Conservation (phyloP, 1,140 invertebrate genomes). For the Eueides isabella region DNA sequence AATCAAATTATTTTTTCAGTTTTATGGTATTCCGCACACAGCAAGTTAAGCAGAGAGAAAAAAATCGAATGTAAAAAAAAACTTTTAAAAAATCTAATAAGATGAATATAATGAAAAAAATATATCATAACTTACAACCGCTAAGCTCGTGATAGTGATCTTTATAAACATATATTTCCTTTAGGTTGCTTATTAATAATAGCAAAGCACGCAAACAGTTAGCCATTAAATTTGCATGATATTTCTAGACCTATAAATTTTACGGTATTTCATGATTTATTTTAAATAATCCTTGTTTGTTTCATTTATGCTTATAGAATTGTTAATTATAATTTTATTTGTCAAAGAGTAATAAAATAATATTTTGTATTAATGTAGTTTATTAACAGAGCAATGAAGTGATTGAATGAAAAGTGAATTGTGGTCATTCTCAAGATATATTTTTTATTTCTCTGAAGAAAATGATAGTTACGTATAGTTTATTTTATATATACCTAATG, state of each 20-base stretch:
- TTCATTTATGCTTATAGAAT: background rate
- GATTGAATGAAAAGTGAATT: too few species aligned
- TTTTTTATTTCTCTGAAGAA: too few species aligned
- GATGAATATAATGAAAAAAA: background rate
- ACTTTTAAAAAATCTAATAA: background rate
- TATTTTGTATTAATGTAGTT: too few species aligned
- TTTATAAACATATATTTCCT: constrained; percentile 42
- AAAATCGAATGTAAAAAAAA: too few species aligned
- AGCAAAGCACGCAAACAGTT: constrained; percentile 52
- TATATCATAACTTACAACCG: constrained; percentile 13
- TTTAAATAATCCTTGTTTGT: constrained; percentile 40
- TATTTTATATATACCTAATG: too few species aligned
- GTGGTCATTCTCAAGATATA: too few species aligned
- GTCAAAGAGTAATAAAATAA: background rate
- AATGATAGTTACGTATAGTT: too few species aligned
- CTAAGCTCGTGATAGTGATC: constrained; percentile 35
- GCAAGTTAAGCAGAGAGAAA: too few species aligned
- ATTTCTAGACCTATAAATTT: constrained; percentile 49
- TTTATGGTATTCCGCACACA: too few species aligned
- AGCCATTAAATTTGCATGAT: constrained; percentile 53
- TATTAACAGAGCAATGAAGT: too few species aligned
- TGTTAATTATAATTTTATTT: constrained; percentile 7
- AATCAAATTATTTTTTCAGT: too few species aligned
- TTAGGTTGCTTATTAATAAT: constrained; percentile 52
- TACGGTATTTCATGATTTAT: constrained; percentile 48